phyloP scores from a whole-genome alignment of 2,888 invertebrate species.

The Argyra leucocephala region DNA sequence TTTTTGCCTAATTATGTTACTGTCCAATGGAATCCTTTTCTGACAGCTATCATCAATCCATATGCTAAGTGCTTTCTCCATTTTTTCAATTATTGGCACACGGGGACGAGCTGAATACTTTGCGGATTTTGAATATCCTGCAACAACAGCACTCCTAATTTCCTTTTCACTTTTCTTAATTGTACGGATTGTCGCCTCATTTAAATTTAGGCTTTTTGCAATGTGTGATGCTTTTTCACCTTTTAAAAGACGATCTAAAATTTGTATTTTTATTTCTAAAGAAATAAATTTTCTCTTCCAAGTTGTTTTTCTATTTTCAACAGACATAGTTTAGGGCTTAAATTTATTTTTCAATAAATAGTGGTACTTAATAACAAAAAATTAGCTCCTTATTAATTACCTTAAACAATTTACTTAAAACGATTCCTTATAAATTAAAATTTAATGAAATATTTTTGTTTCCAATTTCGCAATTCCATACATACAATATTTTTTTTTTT shows the following conservation, averaged over 20 bases:
- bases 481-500: no score
- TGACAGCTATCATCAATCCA: no score
- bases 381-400: no score
- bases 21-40: no score
- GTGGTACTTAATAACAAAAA: neutral
- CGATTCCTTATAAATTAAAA: neutral
- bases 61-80: no score
- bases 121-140: no score
- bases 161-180: conserved; percentile 23
- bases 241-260: conserved; percentile 9
- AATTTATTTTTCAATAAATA: neutral
- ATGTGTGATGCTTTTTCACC: conserved; percentile 22
- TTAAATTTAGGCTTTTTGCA: conserved; percentile 21
- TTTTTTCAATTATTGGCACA: no score
- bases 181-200: conserved; percentile 24
- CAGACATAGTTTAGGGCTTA: conserved; percentile 2
- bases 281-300: conserved; percentile 8
- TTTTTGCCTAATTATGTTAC: no score
- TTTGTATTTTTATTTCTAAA: neutral
- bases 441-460: neutral
- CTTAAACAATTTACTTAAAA: no score
- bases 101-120: no score
- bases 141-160: neutral
- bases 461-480: no score
- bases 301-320: no score